Evolutionary conservation across 2,113 vertebrate species (phyloP).

Genomic region (Rhea americana): DNA sequence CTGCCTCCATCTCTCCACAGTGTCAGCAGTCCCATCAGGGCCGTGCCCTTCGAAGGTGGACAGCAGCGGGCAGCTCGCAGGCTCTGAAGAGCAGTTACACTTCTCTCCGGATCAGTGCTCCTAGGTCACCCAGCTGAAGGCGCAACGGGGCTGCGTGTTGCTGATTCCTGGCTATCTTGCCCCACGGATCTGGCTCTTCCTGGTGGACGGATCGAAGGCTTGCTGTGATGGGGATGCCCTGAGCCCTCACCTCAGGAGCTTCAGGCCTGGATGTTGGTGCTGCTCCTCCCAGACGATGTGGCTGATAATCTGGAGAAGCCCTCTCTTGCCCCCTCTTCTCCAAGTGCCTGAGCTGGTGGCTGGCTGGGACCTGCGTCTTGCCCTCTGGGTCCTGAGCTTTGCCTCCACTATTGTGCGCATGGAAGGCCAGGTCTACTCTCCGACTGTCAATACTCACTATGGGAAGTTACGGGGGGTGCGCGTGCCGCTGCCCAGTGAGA

Average conservation of each 20-base stretch:
- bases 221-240: slow-evolving; percentile 29
- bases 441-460: slow-evolving; percentile 97
- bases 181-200: not conserved
- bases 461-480: slow-evolving; percentile 94
- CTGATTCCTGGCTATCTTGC: not conserved
- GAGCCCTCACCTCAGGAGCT: slow-evolving; percentile 71
- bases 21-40: not conserved
- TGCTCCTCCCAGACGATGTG: slow-evolving; percentile 79
- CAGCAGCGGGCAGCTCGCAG: slow-evolving; percentile 16
- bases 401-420: slow-evolving; percentile 76
- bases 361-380: slow-evolving; percentile 74
- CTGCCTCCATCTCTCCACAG: slow-evolving; percentile 49
- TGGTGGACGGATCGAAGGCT: not conserved
- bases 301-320: slow-evolving; percentile 69
- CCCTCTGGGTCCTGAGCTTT: slow-evolving; percentile 89
- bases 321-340: slow-evolving; percentile 70
- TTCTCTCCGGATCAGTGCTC: not conserved
- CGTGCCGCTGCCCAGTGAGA: slow-evolving; percentile 93
- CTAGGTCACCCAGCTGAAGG: not conserved
- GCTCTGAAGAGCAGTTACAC: slow-evolving; percentile 8
- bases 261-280: slow-evolving; percentile 75
- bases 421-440: slow-evolving; percentile 88
- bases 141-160: not conserved
- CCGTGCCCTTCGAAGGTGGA: not conserved
- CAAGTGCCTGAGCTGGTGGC: slow-evolving; percentile 78